Percentiles rank a stretch among this genome's conserved stretches.
Evolutionary conservation across 2,888 invertebrate species (phyloP).

Genomic region (Drosophila kanekoi): DNA sequence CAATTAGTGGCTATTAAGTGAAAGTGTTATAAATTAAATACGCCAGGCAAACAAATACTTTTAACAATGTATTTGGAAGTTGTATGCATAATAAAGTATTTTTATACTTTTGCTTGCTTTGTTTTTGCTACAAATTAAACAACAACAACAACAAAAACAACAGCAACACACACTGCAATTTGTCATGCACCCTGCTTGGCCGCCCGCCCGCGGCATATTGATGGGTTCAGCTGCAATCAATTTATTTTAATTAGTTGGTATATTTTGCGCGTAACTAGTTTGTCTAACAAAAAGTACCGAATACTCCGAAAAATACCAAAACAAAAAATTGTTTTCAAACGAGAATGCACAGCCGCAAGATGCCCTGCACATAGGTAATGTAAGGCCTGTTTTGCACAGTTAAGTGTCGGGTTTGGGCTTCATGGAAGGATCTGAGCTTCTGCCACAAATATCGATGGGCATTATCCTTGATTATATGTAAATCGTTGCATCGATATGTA

Average conservation of each 20-base stretch:
- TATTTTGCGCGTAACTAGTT: slow-evolving; percentile 43
- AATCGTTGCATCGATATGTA: too few relatives aligned
- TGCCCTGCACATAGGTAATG: background rate
- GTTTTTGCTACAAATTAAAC: background rate
- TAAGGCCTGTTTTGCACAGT: too few relatives aligned
- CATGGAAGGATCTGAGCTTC: too few relatives aligned
- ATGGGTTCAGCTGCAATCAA: slow-evolving; percentile 55
- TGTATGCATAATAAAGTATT: slow-evolving; percentile 39
- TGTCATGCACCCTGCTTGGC: slow-evolving; percentile 12
- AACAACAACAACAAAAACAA: background rate
- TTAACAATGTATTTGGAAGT: slow-evolving; percentile 41
- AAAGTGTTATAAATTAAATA: slow-evolving; percentile 73
- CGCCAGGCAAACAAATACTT: slow-evolving; percentile 24
- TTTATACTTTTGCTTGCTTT: slow-evolving; percentile 9
- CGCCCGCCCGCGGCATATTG: slow-evolving; percentile 43
- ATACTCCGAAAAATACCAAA: background rate
- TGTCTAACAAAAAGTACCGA: slow-evolving; percentile 31
- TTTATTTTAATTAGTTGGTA: slow-evolving; percentile 74
- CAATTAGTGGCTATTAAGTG: slow-evolving; percentile 71
- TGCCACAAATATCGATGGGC: too few relatives aligned
- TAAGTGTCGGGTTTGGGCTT: too few relatives aligned
- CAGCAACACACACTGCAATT: slow-evolving; percentile 32
- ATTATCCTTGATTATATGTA: too few relatives aligned
- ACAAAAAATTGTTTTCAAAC: background rate
- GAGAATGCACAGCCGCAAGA: background rate